Percentiles rank a stretch among this genome's conserved stretches.
Evolutionary conservation across 2,113 vertebrate genomes (phyloP).

Genomic region (Equus przewalskii): DNA sequence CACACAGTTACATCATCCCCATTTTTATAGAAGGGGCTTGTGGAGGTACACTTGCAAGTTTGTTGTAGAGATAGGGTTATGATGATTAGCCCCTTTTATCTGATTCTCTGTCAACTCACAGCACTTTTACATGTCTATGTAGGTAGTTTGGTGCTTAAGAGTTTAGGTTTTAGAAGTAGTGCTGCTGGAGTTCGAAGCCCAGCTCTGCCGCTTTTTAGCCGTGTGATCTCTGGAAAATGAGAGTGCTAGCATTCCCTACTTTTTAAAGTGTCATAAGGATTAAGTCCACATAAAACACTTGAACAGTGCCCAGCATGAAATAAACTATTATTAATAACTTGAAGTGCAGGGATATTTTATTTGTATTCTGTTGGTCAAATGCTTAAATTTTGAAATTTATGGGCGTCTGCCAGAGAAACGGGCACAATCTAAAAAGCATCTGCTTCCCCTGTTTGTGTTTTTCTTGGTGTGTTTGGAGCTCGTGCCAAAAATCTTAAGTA

Average conservation of each 20-base stretch:
- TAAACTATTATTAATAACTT: neutral
- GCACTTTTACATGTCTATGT: neutral
- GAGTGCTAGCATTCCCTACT: neutral
- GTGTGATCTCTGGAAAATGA: neutral
- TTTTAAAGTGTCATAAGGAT: neutral
- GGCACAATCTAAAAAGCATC: neutral
- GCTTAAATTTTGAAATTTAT: neutral
- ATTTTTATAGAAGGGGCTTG: neutral
- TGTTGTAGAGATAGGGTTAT: neutral
- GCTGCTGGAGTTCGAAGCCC: neutral
- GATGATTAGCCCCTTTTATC: neutral
- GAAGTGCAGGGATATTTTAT: neutral
- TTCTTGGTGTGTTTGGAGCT: neutral
- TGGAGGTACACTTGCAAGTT: neutral
- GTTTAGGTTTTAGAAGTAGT: neutral
- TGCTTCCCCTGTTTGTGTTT: neutral
- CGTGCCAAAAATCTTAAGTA: conserved; percentile 5
- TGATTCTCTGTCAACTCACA: neutral
- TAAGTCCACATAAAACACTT: neutral
- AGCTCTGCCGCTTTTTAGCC: neutral
- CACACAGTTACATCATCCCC: neutral
- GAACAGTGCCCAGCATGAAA: neutral
- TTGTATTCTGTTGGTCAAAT: neutral
- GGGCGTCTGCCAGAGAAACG: neutral
- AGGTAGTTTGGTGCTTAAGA: neutral